Evolutionary conservation across 2,113 vertebrate genomes (phyloP).

Genomic region (Pan troglodytes): NHGRI_mPanTro3-v2.1_pri NC_072402.2:135415501-135416000

Average conservation of each 20-base stretch:
- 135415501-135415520: background rate
- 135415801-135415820: background rate
- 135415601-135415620: background rate
- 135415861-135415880: background rate
- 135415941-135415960: background rate
- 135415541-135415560: background rate
- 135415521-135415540: background rate
- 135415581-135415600: background rate
- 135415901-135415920: background rate
- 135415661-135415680: background rate
- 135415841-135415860: background rate
- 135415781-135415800: background rate
- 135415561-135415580: background rate
- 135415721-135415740: background rate
- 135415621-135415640: background rate
- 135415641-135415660: conserved; percentile 3
- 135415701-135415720: background rate
- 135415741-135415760: background rate
- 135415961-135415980: background rate
- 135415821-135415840: background rate
- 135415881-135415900: background rate
- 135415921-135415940: background rate
- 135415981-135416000: background rate
- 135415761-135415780: background rate
- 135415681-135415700: fast-evolving